Evolutionary conservation across 2,797 vertebrate species (phyloP).

Genomic region (Coilia nasus): DNA sequence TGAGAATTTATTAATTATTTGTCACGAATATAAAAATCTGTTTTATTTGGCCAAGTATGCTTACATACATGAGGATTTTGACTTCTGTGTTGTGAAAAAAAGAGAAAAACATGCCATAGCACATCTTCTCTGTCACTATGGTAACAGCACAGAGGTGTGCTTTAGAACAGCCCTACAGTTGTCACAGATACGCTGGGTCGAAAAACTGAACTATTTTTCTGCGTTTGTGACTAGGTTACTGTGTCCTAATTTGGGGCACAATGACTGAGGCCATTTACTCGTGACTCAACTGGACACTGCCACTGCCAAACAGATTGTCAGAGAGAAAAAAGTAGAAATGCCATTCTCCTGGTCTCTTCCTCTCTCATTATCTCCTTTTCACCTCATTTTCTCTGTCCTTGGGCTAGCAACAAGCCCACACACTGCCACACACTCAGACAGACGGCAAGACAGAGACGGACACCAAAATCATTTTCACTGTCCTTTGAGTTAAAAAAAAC

Average conservation of each 20-base stretch:
- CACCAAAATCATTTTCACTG: too few species aligned
- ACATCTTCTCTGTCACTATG: conserved; percentile 47
- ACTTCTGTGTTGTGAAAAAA: conserved; percentile 7
- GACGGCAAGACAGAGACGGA: too few species aligned
- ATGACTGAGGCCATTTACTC: not conserved
- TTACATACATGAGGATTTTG: too few species aligned
- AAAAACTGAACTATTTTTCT: conserved; percentile 15
- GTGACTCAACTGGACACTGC: not conserved
- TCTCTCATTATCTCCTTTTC: not conserved
- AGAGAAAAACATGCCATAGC: conserved; percentile 34
- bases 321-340: not conserved
- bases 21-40: too few species aligned
- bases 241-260: not conserved
- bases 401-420: not conserved
- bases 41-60: too few species aligned
- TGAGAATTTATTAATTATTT: not conserved
- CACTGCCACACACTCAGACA: not conserved
- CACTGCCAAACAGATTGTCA: not conserved
- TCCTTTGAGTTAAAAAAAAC: too few species aligned
- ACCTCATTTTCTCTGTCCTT: not conserved
- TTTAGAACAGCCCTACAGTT: conserved; percentile 27
- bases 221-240: conserved; percentile 24
- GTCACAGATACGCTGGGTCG: conserved; percentile 38
- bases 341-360: not conserved
- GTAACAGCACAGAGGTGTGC: conserved; percentile 49